Evolutionary conservation across 2,113 vertebrate species (phyloP).

Genomic region (Muntiacus reevesi): DNA sequence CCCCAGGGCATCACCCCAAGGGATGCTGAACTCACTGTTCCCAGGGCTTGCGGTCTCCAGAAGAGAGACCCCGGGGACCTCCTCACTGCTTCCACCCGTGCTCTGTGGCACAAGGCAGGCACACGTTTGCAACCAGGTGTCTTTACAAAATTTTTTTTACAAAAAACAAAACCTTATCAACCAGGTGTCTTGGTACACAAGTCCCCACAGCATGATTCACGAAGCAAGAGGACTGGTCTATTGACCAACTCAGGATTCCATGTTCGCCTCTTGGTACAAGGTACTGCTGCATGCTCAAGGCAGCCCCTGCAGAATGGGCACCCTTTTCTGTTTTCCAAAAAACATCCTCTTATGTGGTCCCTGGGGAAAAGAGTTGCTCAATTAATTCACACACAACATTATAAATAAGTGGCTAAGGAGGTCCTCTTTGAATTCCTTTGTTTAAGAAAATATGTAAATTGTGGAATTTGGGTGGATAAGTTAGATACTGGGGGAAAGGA

Average conservation of each 20-base stretch:
- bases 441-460: neutral
- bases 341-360: neutral
- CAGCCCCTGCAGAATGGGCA: neutral
- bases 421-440: neutral
- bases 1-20: neutral
- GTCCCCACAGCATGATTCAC: neutral
- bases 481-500: neutral
- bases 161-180: neutral
- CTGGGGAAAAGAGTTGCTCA: neutral
- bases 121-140: neutral
- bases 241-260: neutral
- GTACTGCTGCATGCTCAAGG: neutral
- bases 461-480: neutral
- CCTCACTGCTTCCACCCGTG: neutral
- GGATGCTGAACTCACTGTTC: neutral
- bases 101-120: neutral
- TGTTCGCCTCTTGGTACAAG: neutral
- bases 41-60: neutral
- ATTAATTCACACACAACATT: neutral
- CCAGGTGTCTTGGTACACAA: neutral
- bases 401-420: neutral
- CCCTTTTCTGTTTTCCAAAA: neutral
- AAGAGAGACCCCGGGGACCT: neutral
- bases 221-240: neutral
- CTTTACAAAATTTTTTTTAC: neutral